Conservation (phyloP, 1,140 invertebrate species). For the Steinernema feltiae region DNA sequence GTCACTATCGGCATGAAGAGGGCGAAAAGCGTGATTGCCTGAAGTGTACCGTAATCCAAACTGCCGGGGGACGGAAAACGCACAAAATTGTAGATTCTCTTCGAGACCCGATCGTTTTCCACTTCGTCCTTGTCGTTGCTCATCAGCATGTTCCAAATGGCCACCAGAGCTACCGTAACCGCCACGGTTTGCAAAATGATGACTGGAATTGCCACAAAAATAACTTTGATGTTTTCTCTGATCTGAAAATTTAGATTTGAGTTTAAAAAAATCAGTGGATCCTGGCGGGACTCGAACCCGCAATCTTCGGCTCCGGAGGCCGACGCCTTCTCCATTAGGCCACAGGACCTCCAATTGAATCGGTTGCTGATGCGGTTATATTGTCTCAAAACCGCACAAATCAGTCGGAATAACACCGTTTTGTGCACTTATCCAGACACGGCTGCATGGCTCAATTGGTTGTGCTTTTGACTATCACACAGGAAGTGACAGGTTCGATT, state of each 20-base stretch:
- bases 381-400: no score
- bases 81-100: background rate
- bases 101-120: background rate
- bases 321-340: no score
- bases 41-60: background rate
- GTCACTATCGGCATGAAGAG: background rate
- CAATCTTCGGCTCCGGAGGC: no score
- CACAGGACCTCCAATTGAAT: no score
- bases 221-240: conserved; percentile 1
- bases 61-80: background rate
- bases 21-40: background rate
- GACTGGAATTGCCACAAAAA: background rate
- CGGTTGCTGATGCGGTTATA: no score
- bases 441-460: no score
- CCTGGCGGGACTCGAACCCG: no score
- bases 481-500: no score
- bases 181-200: background rate
- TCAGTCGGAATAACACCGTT: no score
- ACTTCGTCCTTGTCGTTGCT: background rate
- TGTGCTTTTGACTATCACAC: no score
- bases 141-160: background rate
- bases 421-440: no score
- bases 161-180: background rate
- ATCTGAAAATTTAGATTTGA: background rate
- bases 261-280: background rate